Conservation (phyloP, 2,797 vertebrate genomes). For the Anableps anableps region DNA sequence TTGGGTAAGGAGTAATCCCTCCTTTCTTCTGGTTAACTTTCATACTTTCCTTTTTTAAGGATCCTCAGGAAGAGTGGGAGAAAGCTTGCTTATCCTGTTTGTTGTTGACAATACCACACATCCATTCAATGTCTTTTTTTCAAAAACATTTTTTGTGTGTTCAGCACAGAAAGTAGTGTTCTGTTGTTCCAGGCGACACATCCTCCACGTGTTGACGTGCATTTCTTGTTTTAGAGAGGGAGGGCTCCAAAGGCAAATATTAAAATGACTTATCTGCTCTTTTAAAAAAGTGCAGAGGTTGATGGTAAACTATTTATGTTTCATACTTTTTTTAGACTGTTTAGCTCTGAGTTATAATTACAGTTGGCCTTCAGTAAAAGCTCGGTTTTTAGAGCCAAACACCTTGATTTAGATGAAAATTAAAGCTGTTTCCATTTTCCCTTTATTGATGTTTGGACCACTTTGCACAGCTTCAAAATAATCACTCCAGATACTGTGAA, state of each 20-base stretch:
- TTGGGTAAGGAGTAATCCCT: too few relatives aligned
- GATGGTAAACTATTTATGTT: background rate
- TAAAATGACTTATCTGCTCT: background rate
- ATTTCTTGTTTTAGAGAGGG: background rate
- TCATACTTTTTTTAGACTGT: background rate
- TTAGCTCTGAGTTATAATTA: background rate
- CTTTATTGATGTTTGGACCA: background rate
- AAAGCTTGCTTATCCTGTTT: too few relatives aligned
- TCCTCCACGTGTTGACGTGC: background rate
- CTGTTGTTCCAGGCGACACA: background rate
- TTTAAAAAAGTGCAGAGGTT: too few relatives aligned
- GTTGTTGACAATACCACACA: too few relatives aligned
- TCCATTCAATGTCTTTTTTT: too few relatives aligned
- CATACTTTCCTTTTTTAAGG: too few relatives aligned
- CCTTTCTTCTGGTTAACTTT: too few relatives aligned
- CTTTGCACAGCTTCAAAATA: slow-evolving; percentile 5
- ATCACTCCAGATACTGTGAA: background rate
- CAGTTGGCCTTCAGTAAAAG: background rate
- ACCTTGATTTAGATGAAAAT: background rate
- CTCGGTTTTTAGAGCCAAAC: background rate
- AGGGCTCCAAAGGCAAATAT: background rate
- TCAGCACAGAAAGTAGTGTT: background rate
- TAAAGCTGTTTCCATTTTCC: background rate
- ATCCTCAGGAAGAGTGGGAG: background rate
- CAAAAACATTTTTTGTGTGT: background rate